Evolutionary conservation across 2,888 invertebrate species (phyloP).

Genomic region (Herminia tarsipennalis): DNA sequence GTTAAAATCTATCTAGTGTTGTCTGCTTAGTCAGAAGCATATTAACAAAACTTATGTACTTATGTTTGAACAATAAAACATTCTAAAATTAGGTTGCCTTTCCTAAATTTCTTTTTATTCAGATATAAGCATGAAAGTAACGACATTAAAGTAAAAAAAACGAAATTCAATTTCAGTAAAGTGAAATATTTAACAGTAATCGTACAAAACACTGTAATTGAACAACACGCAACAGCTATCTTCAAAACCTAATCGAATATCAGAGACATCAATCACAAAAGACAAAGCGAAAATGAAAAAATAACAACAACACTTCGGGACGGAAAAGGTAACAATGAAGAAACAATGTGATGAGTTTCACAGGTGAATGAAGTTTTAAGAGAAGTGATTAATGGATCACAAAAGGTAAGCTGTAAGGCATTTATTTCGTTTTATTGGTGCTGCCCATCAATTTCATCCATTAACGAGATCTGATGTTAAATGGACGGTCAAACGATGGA

Average conservation of each 20-base stretch:
- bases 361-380: conserved; percentile 31
- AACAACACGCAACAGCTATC: no score
- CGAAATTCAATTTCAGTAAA: background rate
- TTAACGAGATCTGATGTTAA: background rate
- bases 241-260: conserved; percentile 16
- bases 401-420: conserved; percentile 8
- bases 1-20: no score
- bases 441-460: background rate
- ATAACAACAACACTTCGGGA: conserved; percentile 22
- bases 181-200: background rate
- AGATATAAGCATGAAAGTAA: no score
- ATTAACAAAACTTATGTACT: no score
- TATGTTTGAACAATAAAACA: no score
- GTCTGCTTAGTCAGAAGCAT: no score
- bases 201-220: background rate
- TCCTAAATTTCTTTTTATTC: no score
- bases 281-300: conserved; percentile 28
- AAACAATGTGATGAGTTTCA: conserved; percentile 32
- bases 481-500: background rate
- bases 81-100: no score
- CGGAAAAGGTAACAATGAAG: conserved; percentile 26
- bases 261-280: conserved; percentile 25
- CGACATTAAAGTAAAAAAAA: no score
- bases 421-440: conserved; percentile 8
- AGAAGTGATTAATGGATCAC: conserved; percentile 31